phyloP scores from a whole-genome alignment of 2,113 vertebrate species.

The Chauna torquata region DNA sequence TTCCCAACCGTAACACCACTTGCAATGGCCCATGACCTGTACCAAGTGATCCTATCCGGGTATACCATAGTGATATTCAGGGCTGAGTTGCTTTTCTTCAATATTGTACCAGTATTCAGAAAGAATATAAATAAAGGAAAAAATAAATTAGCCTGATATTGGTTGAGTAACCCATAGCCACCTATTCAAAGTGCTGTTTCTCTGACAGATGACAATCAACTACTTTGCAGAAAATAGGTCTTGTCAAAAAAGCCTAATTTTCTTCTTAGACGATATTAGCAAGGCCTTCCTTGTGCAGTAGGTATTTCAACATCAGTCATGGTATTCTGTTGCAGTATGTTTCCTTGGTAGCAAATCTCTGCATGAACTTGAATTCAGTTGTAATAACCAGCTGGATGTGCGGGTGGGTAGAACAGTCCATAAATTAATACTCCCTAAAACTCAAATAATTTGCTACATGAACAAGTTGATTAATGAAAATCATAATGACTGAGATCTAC shows the following conservation, averaged over 20 bases:
- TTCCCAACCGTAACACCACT: not conserved
- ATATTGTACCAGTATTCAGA: not conserved
- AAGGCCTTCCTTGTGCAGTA: not conserved
- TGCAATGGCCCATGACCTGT: fast-evolving
- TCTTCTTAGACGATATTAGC: not conserved
- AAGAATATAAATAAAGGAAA: not conserved
- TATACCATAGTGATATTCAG: not conserved
- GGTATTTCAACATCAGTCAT: not conserved
- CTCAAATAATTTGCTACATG: not conserved
- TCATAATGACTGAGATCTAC: not conserved
- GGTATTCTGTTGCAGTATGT: not conserved
- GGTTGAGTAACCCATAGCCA: not conserved
- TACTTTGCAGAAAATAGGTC: not conserved
- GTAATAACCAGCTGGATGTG: not conserved
- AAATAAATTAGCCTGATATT: not conserved
- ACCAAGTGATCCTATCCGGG: not conserved
- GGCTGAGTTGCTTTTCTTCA: not conserved
- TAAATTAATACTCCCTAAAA: not conserved
- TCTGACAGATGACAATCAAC: not conserved
- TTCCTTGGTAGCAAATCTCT: not conserved
- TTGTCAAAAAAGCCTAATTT: not conserved
- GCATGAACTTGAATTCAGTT: not conserved
- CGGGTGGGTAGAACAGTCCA: not conserved
- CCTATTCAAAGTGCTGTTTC: not conserved
- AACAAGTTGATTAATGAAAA: not conserved